phyloP scores from a whole-genome alignment of 1,140 invertebrate species.

The Glossosoma conforme region DNA sequence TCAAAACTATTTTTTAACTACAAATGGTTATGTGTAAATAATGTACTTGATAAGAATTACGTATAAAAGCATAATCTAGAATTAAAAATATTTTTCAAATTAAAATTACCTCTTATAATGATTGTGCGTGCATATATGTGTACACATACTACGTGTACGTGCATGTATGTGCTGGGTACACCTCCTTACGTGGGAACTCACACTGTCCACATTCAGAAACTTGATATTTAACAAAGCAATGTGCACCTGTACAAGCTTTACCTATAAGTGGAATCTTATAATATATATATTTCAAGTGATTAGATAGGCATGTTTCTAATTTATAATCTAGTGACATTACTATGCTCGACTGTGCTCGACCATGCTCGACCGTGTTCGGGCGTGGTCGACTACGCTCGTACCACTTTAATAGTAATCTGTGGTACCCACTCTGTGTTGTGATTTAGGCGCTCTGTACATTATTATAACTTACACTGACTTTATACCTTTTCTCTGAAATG shows the following conservation, averaged over 20 bases:
- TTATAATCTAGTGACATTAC: slow-evolving; percentile 10
- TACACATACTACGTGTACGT: neutral
- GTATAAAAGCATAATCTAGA: neutral
- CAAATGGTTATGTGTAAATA: neutral
- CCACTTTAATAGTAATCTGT: slow-evolving; percentile 2
- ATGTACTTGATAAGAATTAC: neutral
- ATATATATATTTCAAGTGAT: slow-evolving; percentile 12
- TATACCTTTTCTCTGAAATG: slow-evolving; percentile 13
- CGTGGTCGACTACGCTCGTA: neutral
- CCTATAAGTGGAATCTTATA: slow-evolving; percentile 1
- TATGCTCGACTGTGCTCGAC: too few relatives aligned
- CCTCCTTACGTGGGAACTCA: neutral
- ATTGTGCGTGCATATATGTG: too few relatives aligned
- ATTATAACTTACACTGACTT: slow-evolving; percentile 20
- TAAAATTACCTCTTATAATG: too few relatives aligned
- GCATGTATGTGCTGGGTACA: neutral
- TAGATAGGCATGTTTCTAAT: slow-evolving; percentile 27
- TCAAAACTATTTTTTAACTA: slow-evolving; percentile 8
- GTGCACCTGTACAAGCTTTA: neutral
- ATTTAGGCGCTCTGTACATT: slow-evolving; percentile 27
- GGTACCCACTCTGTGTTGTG: slow-evolving; percentile 32
- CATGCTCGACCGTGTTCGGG: too few relatives aligned
- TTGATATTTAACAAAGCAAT: neutral
- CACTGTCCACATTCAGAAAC: neutral
- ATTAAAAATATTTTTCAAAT: slow-evolving; percentile 15